Base-by-base conservation (phyloP, 1,140 invertebrate species). In the Camponotus floridanus region DNA sequence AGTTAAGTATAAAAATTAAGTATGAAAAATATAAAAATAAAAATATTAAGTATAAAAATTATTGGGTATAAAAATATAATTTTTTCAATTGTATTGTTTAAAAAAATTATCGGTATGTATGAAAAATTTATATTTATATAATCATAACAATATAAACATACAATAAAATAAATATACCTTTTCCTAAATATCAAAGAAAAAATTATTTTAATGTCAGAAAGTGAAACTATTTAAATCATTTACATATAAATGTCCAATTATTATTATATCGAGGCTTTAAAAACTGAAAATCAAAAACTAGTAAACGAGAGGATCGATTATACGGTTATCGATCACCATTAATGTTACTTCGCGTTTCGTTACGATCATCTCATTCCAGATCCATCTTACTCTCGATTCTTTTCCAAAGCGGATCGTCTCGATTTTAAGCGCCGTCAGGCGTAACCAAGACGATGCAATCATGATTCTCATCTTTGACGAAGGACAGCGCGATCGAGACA, bases 311-410 rank as follows among this genome's bases (percentile, higher is more conserved):
- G 4, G 11, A 55, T 68, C 42, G 45, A 79, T 55, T 79, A 39
- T 18, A 76, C n/a, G n/a, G 26, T n/a, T n/a, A n/a, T 13, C 2
- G 33, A 79, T n/a, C 42, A 39, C 13, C 42, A 39, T 57, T 70
- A 79, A 79, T 15, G 18, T 36, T 26, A 33, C 15, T 70, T 80
- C 68, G n/a, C 33, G 76, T 39, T 51, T 68, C 9, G 33, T 79
- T 33, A 70, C 51, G 78, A 70, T 80, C 3, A 11, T n/a, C 26
- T 26, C 36, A 5, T 42, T 3, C 26, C 42, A 39, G 18, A 33
- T 39, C 21, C 18, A 55, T 15, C 48, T 61, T 80, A 48, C 13
- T 33, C 15, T 57, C 48, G 33, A 80, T 80, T 36, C 33, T 80
- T 13, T 80, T 80, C 11, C 4, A 70, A 70, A 80, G 48, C 21